Evolutionary conservation across 1,140 invertebrate genomes (phyloP), one percentile per base, ranked within the genome.

Genomic region (Megalonaias nervosa): DNA sequence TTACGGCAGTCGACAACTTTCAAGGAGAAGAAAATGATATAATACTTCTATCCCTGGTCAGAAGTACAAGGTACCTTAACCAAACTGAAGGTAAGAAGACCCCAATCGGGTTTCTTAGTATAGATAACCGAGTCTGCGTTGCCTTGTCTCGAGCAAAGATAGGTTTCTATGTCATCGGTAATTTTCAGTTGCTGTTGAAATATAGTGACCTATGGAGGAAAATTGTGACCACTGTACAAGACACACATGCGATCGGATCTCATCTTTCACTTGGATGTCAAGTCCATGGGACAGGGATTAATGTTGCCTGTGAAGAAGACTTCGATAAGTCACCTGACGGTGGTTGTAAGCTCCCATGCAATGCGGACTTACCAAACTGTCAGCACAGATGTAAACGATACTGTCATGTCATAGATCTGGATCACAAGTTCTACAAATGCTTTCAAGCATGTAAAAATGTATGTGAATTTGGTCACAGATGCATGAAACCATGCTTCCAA

Each of bases 21-120:
- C 88, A 90, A 92, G 96, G 96, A 0, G 94, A 97, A 88, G 96
- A 97, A 90, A 95, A 94, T 60, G 94, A 96, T 81, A 96, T 97
- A 57, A 95, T 97, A 75, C 84, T 97, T 5, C 85, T 97, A 12
- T 97, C 96, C 0, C 90, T 97, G 12, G 96, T 97, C 0, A 91
- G 96, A 78, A 96, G 94, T 87, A 90, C 90, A 69, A 75, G 86
- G 2, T 89, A 93, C 9, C 91, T 92, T 17, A 48, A 4, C 38
- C 38, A 48, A 48, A 48, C 38, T 48, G 38, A 48, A 6, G 31
- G 61, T 31, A 68, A 60, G 60, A 62, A 26, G 14, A 92, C 92
- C n/a, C 59, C 64, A 38, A 94, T 96, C 84, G 96, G 96, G 5
- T 97, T 97, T 91, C 88, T 97, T 21, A 92, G 92, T 48, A 93